Percentiles rank a stretch among this genome's conserved stretches.
Conservation (phyloP, 2,888 invertebrate species). For the Ditula angustiorana region DNA sequence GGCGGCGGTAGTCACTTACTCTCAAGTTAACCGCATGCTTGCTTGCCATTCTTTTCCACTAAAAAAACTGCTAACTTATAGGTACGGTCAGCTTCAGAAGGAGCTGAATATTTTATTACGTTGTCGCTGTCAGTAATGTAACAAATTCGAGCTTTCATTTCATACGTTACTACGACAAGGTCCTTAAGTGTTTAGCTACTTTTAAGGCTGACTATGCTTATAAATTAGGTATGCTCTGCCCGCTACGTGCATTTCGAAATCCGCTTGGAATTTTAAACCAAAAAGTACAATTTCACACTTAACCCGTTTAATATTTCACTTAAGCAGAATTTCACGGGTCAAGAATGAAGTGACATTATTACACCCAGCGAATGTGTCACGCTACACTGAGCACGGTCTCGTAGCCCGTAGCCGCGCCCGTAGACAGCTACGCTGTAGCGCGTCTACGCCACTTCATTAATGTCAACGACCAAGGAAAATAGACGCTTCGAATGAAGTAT, state of each 20-base stretch:
- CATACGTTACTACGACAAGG: no score
- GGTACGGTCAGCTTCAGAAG: no score
- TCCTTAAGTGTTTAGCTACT: no score
- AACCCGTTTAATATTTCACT: constrained; percentile 10
- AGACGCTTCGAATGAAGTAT: constrained; percentile 3
- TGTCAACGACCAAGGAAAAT: constrained; percentile 14
- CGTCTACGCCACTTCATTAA: constrained; percentile 24
- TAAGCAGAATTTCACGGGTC: constrained; percentile 17
- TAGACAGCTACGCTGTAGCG: constrained; percentile 18
- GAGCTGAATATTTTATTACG: no score
- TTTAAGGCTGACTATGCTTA: no score
- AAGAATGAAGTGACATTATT: constrained; percentile 6
- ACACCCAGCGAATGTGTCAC: constrained; percentile 17
- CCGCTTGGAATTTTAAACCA: neutral
- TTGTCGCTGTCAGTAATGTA: no score
- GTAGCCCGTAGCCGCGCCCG: constrained; percentile 4
- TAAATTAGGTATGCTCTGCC: no score
- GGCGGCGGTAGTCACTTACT: no score
- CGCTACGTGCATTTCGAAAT: neutral
- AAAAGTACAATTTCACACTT: neutral
- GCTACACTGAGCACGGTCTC: constrained; percentile 16
- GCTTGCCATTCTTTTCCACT: no score
- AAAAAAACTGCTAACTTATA: no score
- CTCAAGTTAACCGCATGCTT: no score
- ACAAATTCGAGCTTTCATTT: no score